These are phyloP conservation scores for Anolis apletophallus DNA, from an alignment of 2,797 vertebrate species.

Conservation along the genomic window DNA sequence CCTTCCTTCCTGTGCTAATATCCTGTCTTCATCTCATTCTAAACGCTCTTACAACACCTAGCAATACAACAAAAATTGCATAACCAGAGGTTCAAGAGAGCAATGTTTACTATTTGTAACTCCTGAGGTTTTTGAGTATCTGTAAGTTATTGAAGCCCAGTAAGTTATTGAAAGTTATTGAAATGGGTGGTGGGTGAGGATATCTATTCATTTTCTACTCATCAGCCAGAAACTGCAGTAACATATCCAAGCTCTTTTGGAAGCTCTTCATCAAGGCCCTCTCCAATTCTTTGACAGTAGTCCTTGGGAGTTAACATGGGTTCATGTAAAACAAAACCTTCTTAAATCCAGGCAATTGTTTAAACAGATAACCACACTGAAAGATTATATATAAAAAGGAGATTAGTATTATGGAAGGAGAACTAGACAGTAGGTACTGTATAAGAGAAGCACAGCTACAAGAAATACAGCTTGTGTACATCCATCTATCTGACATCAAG, in stretches of 20 bases:
- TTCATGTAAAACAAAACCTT: not conserved
- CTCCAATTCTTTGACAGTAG: not conserved
- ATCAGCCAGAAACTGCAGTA: not conserved
- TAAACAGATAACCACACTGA: not conserved
- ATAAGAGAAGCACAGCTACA: not conserved
- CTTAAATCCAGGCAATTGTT: not conserved
- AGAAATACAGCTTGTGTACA: constrained; percentile 23
- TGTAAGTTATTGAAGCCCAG: not conserved
- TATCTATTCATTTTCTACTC: not conserved
- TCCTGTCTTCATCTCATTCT: no score
- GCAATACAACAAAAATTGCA: not conserved
- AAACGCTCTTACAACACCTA: not conserved
- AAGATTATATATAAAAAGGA: constrained; percentile 13
- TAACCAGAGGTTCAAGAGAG: not conserved
- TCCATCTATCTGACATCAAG: constrained; percentile 55
- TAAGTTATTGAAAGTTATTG: no score
- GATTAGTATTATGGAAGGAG: not conserved
- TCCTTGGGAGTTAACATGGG: not conserved
- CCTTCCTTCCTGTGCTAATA: not conserved
- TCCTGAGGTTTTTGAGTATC: not conserved
- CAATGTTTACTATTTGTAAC: not conserved
- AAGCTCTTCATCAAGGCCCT: not conserved
- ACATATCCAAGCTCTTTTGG: not conserved
- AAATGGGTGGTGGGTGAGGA: no score
- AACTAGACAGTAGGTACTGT: not conserved